A percentile compares a stretch with the other conserved stretches of the same genome.
phyloP scores from a whole-genome alignment of 1,140 invertebrate species.

The Caenorhabditis latens region DNA sequence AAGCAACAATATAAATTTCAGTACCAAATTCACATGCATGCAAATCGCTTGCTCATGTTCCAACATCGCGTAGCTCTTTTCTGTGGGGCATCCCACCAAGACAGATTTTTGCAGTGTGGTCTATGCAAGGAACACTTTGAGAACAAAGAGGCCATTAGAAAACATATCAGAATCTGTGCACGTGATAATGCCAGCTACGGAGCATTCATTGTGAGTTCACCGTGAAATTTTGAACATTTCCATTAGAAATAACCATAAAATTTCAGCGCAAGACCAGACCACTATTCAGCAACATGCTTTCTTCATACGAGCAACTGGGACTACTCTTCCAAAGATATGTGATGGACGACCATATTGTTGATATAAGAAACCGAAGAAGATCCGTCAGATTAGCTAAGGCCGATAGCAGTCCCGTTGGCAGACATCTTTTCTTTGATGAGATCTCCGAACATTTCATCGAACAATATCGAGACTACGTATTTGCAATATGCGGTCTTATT shows the following conservation, averaged over 20 bases:
- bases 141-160: neutral
- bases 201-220: neutral
- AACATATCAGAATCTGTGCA: neutral
- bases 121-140: neutral
- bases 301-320: neutral
- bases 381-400: too few species aligned
- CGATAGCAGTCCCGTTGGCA: neutral
- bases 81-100: neutral
- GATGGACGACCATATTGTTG: neutral
- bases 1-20: too few species aligned
- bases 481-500: neutral
- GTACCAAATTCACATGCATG: constrained; percentile 18
- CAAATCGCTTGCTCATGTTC: neutral
- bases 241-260: neutral
- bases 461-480: neutral
- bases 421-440: neutral
- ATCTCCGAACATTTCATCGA: constrained; percentile 10
- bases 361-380: neutral
- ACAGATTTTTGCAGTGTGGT: neutral
- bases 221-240: neutral
- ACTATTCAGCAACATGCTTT: neutral
- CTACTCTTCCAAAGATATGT: neutral
- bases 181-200: neutral
- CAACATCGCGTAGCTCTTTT: neutral
- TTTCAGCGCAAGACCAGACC: neutral